phyloP scores from a whole-genome alignment of 1,140 invertebrate species.

The Drosophila mauritiana region DNA sequence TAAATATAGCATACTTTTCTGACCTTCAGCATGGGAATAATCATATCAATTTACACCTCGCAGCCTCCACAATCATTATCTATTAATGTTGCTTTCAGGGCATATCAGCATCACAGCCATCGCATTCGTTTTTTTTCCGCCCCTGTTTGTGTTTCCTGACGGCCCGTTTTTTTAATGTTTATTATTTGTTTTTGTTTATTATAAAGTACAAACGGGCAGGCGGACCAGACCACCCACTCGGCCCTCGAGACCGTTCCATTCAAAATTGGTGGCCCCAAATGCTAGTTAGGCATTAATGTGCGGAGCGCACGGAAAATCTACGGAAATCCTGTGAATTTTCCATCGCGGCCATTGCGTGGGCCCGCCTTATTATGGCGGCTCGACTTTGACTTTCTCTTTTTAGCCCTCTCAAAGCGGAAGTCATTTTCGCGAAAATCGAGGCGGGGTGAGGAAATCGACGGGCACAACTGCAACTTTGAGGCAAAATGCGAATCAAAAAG shows the following conservation, averaged over 20 bases:
- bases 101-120: slow-evolving; percentile 30
- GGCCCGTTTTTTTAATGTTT: slow-evolving; percentile 21
- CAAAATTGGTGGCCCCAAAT: slow-evolving; percentile 40
- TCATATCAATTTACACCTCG: slow-evolving; percentile 34
- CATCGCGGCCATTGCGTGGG: slow-evolving; percentile 42
- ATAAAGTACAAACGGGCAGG: slow-evolving; percentile 37
- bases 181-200: slow-evolving; percentile 60
- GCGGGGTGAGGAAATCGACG: neutral
- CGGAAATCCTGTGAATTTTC: slow-evolving; percentile 73
- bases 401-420: slow-evolving; percentile 44
- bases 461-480: slow-evolving; percentile 36
- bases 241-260: slow-evolving; percentile 28
- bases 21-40: slow-evolving; percentile 22
- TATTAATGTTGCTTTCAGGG: slow-evolving; percentile 40
- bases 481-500: slow-evolving; percentile 26
- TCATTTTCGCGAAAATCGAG: slow-evolving; percentile 15
- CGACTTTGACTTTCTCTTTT: slow-evolving; percentile 26
- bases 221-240: slow-evolving; percentile 9
- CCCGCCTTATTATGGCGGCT: slow-evolving; percentile 53
- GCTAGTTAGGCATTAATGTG: slow-evolving; percentile 72
- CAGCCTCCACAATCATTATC: slow-evolving; percentile 25
- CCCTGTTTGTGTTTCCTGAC: slow-evolving; percentile 31
- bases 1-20: slow-evolving; percentile 42
- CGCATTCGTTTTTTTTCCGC: slow-evolving; percentile 4
- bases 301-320: slow-evolving; percentile 67